Evolutionary conservation across 2,888 invertebrate genomes (phyloP), one percentile per base, ranked within the genome.

Genomic region (Chrysotoxum bicinctum): DNA sequence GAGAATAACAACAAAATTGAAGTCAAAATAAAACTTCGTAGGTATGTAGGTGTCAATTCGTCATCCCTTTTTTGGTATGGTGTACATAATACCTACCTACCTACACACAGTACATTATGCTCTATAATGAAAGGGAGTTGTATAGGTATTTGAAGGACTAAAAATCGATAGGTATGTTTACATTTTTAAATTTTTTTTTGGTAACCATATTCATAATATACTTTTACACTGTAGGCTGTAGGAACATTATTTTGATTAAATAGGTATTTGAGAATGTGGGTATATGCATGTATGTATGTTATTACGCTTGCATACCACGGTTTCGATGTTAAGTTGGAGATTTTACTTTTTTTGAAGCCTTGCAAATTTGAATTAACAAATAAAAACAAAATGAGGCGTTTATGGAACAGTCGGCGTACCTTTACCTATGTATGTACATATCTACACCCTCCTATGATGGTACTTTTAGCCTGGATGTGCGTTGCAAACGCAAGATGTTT

Each of bases 1-100:
- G 60, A 89, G 90, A 90, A 89, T 83, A 88, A 89, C 88, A 90
- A 90, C 90, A 90, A 89, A 90, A 85, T 85, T 68, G 50, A 69
- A 81, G 77, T 62, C 76, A 85, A 81, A 85, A 81, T 81, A 85
- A 68, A 76, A 37, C 4, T n/a, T n/a, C n/a, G n/a, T n/a, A 26
- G 7, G 26, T 50, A 68, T 73, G 85, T 81, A 66, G 76, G 81
- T 69, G 85, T 69, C 32, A 19, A 43, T 52, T 19, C 43, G 62
- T 62, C 80, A 78, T 81, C 88, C 88, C 87, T 87, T 82, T 86
- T 80, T 87, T 85, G 32, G 5, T 68, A 40, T 64, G 79, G 10
- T n/a, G n/a, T 37, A n/a, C 2, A 26, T 26, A 26, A 5, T 26
- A 26, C 7, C 6, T 40, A 40, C 40, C n/a, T 40, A 40, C n/a